Evolutionary conservation across 2,113 vertebrate genomes (phyloP), one percentile per base, ranked within the genome.

Genomic region (Noctilio leporinus): DNA sequence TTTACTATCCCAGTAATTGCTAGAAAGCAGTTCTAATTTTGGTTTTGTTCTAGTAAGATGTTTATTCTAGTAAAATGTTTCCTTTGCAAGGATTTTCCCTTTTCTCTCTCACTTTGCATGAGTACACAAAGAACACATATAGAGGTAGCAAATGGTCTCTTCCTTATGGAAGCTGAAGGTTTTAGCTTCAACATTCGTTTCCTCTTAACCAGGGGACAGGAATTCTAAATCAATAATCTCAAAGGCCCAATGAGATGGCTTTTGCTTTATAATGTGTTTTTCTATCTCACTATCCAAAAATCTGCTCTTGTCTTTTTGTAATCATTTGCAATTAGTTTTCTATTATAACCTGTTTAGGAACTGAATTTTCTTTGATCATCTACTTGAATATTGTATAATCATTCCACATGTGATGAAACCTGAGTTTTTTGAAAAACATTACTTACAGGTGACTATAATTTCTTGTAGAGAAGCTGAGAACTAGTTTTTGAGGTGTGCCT

Each of bases 171-270:
- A 70, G 10, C 43, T 57, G 10, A 91, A 49, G 95, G 77, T 85
- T 77, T 73, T 1, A 78, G 19, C n/a, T 91, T 64, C 64, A 83
- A 57, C 76, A 38, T 57, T 57, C 85, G 59, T 22, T 86, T 93
- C 70, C 35, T 96, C 69, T 95, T 88, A 82, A 86, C 15, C 24
- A 73, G 43, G n/a, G 14, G 12, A 51, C 64, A 67, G 67, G 33
- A 90, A 94, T 89, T 67, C 59, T 43, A 7, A 91, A 86, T 91
- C 78, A 73, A 86, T 92, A 73, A 96, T 92, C 92, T 96, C 49
- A 96, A 96, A 86, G 86, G 83, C 55, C 30, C 92, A 92, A 92
- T 77, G 53, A 88, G 49, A 95, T 28, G 33, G 20, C 3, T 17
- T 93, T 43, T 95, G 87, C 65, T 95, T 85, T 88, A 59, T 69